A percentile compares a stretch with the other conserved stretches of the same genome.
phyloP scores from a whole-genome alignment of 2,113 vertebrate species.

The Ophiodon elongatus region DNA sequence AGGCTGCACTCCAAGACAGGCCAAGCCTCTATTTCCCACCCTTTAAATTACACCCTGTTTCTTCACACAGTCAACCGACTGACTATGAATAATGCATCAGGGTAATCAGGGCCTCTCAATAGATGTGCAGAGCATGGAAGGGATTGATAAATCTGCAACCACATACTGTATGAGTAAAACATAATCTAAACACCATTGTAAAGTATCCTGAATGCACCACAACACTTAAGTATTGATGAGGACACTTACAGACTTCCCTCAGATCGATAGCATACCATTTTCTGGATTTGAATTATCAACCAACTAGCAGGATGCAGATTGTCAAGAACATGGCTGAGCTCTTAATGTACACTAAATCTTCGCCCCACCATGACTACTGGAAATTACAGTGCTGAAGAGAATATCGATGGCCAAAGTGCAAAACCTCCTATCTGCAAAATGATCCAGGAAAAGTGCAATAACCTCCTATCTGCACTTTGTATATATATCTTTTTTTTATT shows the following conservation, averaged over 20 bases:
- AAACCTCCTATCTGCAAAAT: too few relatives aligned
- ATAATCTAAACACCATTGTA: conserved; percentile 1
- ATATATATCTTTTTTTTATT: too few relatives aligned
- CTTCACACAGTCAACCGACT: conserved; percentile 70
- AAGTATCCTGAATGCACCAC: conserved; percentile 17
- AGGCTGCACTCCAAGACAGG: conserved; percentile 71
- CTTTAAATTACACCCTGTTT: conserved; percentile 78
- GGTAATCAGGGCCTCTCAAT: conserved; percentile 74
- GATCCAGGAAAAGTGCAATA: too few relatives aligned
- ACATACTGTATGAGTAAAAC: conserved; percentile 35
- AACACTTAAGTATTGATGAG: conserved; percentile 41
- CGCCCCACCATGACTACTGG: conserved; percentile 26
- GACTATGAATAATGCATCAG: conserved; percentile 78
- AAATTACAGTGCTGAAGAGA: conserved; percentile 25
- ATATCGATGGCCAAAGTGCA: too few relatives aligned
- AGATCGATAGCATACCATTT: conserved; percentile 53
- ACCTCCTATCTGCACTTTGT: too few relatives aligned
- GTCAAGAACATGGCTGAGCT: conserved; percentile 52
- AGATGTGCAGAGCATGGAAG: conserved; percentile 55
- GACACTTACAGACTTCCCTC: conserved; percentile 44
- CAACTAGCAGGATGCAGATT: conserved; percentile 30
- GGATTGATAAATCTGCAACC: conserved; percentile 69
- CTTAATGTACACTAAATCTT: conserved; percentile 51
- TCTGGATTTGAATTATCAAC: conserved; percentile 56
- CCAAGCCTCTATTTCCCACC: conserved; percentile 60